phyloP scores from a whole-genome alignment of 2,888 invertebrate species.

The Dryocosmus kuriphilus region DNA sequence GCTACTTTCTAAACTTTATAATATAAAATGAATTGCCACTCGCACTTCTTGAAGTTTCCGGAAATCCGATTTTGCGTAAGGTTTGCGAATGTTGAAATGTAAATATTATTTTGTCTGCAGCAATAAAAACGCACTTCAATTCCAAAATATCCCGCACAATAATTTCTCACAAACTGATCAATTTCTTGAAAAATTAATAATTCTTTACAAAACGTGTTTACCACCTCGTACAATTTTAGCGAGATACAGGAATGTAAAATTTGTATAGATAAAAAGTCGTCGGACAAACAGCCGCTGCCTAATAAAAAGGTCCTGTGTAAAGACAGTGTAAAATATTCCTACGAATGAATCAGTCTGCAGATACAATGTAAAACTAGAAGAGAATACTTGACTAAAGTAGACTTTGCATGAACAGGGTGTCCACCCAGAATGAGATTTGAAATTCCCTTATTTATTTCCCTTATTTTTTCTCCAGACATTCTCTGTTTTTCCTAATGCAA shows the following conservation, averaged over 20 bases:
- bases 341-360: slow-evolving; percentile 35
- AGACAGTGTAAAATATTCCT: slow-evolving; percentile 22
- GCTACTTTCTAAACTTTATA: not conserved
- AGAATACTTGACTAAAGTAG: slow-evolving; percentile 37
- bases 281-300: slow-evolving; percentile 32
- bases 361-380: slow-evolving; percentile 32
- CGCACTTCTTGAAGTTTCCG: not conserved
- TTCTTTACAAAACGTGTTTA: not conserved
- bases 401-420: slow-evolving; percentile 14
- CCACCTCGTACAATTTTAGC: slow-evolving; percentile 14
- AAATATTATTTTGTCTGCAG: not conserved
- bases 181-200: not conserved
- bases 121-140: not conserved
- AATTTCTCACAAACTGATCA: not conserved
- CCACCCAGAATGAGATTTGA: not conserved
- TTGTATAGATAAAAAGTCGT: slow-evolving; percentile 4
- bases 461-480: too few species aligned
- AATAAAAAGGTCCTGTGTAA: slow-evolving; percentile 17
- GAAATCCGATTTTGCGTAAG: not conserved
- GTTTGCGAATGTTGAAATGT: not conserved
- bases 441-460: too few species aligned
- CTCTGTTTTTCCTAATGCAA: not conserved
- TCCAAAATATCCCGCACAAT: not conserved
- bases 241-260: slow-evolving; percentile 18
- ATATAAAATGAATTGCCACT: not conserved